phyloP scores from a whole-genome alignment of 2,113 vertebrate genomes.

The Balaenoptera acutorostrata region DNA sequence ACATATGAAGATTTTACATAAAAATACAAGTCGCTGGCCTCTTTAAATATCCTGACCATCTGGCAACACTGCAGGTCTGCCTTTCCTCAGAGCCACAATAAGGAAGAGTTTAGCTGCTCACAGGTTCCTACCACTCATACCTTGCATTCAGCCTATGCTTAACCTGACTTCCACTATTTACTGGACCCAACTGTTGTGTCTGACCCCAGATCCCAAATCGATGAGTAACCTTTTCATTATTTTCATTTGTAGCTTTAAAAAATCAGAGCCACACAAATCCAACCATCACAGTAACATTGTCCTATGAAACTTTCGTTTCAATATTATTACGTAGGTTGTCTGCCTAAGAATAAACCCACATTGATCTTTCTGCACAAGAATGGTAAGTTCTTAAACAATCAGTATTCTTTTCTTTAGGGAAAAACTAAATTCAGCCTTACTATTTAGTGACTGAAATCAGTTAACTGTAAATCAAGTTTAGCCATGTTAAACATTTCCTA shows the following conservation, averaged over 20 bases:
- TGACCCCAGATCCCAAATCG: neutral
- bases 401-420: neutral
- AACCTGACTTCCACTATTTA: neutral
- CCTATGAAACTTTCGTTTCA: neutral
- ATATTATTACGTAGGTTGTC: neutral
- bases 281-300: neutral
- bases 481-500: neutral
- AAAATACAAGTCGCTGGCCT: neutral
- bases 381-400: neutral
- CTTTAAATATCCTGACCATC: neutral
- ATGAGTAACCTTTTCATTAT: neutral
- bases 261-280: neutral
- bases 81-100: neutral
- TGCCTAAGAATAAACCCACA: neutral
- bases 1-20: neutral
- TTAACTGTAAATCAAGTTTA: neutral
- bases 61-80: neutral
- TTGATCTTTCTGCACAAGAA: neutral
- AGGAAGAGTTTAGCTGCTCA: neutral
- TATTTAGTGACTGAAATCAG: neutral
- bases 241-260: neutral
- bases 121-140: neutral
- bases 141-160: neutral
- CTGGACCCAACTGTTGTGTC: neutral
- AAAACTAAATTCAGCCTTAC: neutral